phyloP scores from a whole-genome alignment of 1,140 invertebrate genomes.

The Helicoverpa armigera region DNA sequence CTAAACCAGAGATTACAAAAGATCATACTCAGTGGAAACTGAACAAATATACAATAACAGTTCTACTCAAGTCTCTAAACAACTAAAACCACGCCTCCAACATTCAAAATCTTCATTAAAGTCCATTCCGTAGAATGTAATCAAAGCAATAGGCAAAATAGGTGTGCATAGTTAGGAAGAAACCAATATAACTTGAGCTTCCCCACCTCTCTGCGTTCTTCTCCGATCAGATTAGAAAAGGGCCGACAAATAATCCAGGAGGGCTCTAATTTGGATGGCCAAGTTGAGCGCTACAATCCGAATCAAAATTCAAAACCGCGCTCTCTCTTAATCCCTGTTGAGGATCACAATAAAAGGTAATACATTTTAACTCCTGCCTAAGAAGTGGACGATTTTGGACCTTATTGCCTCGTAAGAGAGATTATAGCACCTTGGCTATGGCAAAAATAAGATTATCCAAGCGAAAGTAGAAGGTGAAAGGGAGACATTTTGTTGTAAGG shows the following conservation, averaged over 20 bases:
- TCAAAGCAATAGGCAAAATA: constrained; percentile 82
- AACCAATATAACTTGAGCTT: constrained; percentile 64
- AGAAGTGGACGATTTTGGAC: constrained; percentile 64
- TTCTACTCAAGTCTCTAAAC: constrained; percentile 63
- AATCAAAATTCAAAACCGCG: constrained; percentile 87
- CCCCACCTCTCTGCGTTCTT: constrained; percentile 51
- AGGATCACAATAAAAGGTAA: constrained; percentile 86
- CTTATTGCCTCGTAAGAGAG: constrained; percentile 63
- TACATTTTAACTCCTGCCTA: constrained; percentile 81
- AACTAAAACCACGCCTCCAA: constrained; percentile 65
- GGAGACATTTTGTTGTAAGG: constrained; percentile 82
- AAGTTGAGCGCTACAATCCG: constrained; percentile 77
- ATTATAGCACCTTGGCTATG: constrained; percentile 65
- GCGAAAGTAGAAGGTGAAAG: constrained; percentile 86
- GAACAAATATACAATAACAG: constrained; percentile 53
- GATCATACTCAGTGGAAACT: constrained; percentile 47
- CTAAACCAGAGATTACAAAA: constrained; percentile 35
- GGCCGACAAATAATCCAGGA: constrained; percentile 69
- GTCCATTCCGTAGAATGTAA: constrained; percentile 77
- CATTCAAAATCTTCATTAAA: constrained; percentile 80
- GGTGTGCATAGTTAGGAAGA: constrained; percentile 75
- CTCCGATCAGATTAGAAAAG: constrained; percentile 67
- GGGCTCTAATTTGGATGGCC: constrained; percentile 79
- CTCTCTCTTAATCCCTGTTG: constrained; percentile 85
- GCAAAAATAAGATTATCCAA: constrained; percentile 85